Evolutionary conservation across 1,140 invertebrate genomes (phyloP).

Genomic region (Caerostris darwini): DNA sequence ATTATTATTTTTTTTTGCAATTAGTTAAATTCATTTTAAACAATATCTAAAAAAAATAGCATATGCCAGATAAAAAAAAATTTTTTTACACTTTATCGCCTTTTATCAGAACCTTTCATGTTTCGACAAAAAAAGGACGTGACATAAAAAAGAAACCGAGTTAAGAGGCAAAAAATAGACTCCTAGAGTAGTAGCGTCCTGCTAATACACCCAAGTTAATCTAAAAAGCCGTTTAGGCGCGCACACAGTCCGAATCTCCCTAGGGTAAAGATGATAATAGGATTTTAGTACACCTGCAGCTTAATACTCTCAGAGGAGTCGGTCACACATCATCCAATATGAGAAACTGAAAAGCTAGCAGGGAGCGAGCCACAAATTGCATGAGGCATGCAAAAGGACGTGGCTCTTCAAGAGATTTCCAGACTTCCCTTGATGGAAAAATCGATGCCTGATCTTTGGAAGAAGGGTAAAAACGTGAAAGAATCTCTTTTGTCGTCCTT

Average conservation of each 20-base stretch:
- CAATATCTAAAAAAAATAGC: no score
- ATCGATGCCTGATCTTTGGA: slow-evolving; percentile 59
- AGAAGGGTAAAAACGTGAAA: neutral
- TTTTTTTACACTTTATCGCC: neutral
- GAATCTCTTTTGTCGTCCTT: slow-evolving; percentile 60
- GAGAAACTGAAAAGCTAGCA: slow-evolving; percentile 8
- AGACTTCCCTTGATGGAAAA: slow-evolving; percentile 49
- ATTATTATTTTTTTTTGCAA: no score
- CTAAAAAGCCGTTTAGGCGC: neutral
- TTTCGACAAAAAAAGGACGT: neutral
- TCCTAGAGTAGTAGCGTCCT: neutral
- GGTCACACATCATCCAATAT: slow-evolving; percentile 42
- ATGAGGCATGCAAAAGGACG: neutral
- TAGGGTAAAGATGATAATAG: slow-evolving; percentile 43
- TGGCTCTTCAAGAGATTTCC: neutral
- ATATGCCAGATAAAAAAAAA: neutral
- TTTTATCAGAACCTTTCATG: neutral
- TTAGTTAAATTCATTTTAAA: no score
- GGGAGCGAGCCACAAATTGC: slow-evolving; percentile 43
- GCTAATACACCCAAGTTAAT: slow-evolving; percentile 7
- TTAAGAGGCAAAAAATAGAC: neutral
- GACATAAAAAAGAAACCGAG: neutral
- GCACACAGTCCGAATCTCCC: neutral
- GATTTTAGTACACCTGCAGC: slow-evolving; percentile 40
- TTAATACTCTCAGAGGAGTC: slow-evolving; percentile 46